Conservation (phyloP, 53 echinoderm and acorn worm species). For the Temnopleurus reevesii region DNA sequence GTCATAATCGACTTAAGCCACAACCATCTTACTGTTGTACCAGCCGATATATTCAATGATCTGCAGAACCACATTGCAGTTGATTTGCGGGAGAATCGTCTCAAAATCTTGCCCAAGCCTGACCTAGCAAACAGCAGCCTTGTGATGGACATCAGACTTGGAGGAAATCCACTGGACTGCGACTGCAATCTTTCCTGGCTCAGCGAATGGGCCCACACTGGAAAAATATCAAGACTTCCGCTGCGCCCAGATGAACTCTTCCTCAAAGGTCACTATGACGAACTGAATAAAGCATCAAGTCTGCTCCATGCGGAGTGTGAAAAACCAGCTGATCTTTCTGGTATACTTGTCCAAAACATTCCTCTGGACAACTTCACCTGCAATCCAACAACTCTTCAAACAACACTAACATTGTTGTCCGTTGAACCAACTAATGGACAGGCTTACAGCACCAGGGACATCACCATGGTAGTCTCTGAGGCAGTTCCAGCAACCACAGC, state of each 20-base stretch:
- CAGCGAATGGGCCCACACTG: not conserved
- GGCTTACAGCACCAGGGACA: not conserved
- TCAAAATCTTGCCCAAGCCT: not conserved
- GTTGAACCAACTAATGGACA: not conserved
- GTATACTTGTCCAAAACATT: not conserved
- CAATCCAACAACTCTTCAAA: not conserved
- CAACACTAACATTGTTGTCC: not conserved
- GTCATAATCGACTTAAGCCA: conserved; percentile 18
- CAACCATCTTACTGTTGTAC: not conserved
- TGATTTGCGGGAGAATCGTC: not conserved
- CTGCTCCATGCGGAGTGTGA: not conserved
- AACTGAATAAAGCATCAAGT: not conserved
- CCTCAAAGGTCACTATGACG: not conserved
- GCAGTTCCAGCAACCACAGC: not conserved
- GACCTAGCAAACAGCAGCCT: not conserved
- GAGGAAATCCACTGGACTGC: conserved; percentile 3
- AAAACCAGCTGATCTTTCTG: not conserved
- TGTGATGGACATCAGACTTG: not conserved
- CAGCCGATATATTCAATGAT: not conserved
- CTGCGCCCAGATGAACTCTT: not conserved
- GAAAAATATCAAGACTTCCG: not conserved
- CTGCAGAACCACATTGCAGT: conserved; percentile 21
- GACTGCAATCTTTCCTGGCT: conserved; percentile 21
- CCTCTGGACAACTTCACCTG: not conserved
- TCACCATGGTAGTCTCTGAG: too few species aligned